Base-by-base conservation (phyloP, 2,797 vertebrate genomes). In the Furcifer pardalis region DNA sequence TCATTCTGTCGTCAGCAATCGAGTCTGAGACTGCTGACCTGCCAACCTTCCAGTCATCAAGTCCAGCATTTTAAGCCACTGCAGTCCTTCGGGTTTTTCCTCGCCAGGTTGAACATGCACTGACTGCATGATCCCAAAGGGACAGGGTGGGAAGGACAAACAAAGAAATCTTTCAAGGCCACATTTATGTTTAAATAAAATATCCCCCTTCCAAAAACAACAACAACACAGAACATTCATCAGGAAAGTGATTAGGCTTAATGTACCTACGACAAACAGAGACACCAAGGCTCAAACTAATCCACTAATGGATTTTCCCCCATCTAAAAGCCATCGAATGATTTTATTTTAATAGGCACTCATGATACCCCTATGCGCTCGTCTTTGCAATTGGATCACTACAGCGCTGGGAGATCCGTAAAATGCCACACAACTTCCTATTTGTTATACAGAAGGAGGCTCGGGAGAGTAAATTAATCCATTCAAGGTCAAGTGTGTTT, bases 401-500 rank as follows among this genome's bases (percentile, higher is more conserved):
- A 49, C 7, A 32, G 35, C 73, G 68, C 44, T 25, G 21, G 76
- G 46, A 44, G 35, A 74, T 65, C 35, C 27, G 59, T 44, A 32
- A 78, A 83, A 78, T 72, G 66, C 60, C 60, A 56, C 74, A 46
- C 68, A 44, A 46, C 42, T 73, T 49, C 79, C 74, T 77, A 79
- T 79, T 77, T 82, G 74, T 86, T 71, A 77, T 63, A 82, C 66
- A 82, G 65, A 40, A 77, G 73, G 79, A 76, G 27, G 27, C 74
- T 82, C 66, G 66, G 42, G 84, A 82, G 42, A 71, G 42, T 78
- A 69, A 82, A 86, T 85, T 85, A 85, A 79, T 74, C 77, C 77
- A 79, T 85, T 81, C 84, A 81, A 85, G 84, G 84, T 85, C 84
- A 85, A 85, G 84, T 42, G 84, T 79, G 72, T 79, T 85, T 85